Evolutionary conservation across 2,888 invertebrate species (phyloP).

Genomic region (Agrilus cyanescens): DNA sequence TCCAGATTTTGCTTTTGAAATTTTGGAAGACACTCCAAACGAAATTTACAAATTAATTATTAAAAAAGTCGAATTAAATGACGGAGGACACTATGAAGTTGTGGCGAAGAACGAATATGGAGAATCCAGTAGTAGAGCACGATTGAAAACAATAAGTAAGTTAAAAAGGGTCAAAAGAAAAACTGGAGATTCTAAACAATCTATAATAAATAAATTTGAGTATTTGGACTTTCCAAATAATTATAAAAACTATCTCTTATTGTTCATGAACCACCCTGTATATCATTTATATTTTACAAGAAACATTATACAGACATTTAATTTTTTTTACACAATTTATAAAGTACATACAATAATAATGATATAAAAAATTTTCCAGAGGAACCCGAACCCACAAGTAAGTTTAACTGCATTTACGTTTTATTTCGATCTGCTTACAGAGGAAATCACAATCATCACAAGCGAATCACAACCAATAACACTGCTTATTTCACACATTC

Average conservation of each 20-base stretch:
- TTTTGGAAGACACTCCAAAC: slow-evolving; percentile 47
- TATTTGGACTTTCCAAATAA: too few relatives aligned
- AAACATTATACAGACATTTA: too few relatives aligned
- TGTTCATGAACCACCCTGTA: too few relatives aligned
- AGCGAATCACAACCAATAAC: too few relatives aligned
- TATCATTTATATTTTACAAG: too few relatives aligned
- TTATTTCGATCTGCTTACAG: not conserved
- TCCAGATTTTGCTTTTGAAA: slow-evolving; percentile 44
- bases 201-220: too few relatives aligned
- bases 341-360: too few relatives aligned
- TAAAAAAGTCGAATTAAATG: slow-evolving; percentile 55
- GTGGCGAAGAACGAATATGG: slow-evolving; percentile 69
- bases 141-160: slow-evolving; percentile 63
- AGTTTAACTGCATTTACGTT: slow-evolving; percentile 17
- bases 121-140: slow-evolving; percentile 55
- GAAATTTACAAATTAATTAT: slow-evolving; percentile 61
- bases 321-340: too few relatives aligned
- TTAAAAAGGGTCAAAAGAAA: slow-evolving; percentile 14
- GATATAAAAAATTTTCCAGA: slow-evolving; percentile 24
- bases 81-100: slow-evolving; percentile 68
- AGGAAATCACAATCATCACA: too few relatives aligned
- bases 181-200: too few relatives aligned
- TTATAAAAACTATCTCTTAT: too few relatives aligned
- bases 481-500: too few relatives aligned
- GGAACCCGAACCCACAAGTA: slow-evolving; percentile 32